phyloP scores from a whole-genome alignment of 2,888 invertebrate species.

The Aradus depressus region DNA sequence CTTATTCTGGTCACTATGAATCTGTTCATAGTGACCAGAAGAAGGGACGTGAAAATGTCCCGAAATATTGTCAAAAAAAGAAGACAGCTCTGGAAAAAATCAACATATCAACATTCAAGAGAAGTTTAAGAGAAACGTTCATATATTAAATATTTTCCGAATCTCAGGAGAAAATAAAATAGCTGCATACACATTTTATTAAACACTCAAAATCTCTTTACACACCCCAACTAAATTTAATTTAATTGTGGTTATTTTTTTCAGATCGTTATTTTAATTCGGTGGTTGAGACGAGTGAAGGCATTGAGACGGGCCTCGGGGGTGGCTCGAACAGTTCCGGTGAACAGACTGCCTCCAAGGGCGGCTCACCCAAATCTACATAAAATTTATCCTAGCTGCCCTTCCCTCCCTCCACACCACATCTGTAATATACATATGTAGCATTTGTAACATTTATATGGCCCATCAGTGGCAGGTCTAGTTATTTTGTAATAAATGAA shows the following conservation, averaged over 20 bases:
- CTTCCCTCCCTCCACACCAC: no score
- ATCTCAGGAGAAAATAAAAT: no score
- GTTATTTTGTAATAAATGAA: conserved; percentile 21
- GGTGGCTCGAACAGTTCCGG: conserved; percentile 30
- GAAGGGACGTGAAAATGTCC: no score
- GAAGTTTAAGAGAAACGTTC: no score
- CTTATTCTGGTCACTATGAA: no score
- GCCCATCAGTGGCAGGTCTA: conserved; percentile 20
- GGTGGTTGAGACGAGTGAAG: conserved; percentile 43
- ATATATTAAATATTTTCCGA: not conserved
- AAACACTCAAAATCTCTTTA: no score
- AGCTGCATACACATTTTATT: no score
- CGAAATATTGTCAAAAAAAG: no score
- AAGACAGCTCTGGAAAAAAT: no score
- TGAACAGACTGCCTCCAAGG: conserved; percentile 28
- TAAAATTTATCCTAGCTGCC: conserved; percentile 22
- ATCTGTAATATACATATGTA: conserved; percentile 22
- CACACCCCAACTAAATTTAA: no score
- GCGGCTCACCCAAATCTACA: conserved; percentile 29
- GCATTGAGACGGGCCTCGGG: conserved; percentile 40
- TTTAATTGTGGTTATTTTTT: conserved; percentile 25
- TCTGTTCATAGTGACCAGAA: no score
- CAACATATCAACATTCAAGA: no score
- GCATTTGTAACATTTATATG: conserved; percentile 20
- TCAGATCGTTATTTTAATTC: conserved; percentile 47